Evolutionary conservation across 2,113 vertebrate genomes (phyloP).

Genomic region (Prietella phreatophila): DNA sequence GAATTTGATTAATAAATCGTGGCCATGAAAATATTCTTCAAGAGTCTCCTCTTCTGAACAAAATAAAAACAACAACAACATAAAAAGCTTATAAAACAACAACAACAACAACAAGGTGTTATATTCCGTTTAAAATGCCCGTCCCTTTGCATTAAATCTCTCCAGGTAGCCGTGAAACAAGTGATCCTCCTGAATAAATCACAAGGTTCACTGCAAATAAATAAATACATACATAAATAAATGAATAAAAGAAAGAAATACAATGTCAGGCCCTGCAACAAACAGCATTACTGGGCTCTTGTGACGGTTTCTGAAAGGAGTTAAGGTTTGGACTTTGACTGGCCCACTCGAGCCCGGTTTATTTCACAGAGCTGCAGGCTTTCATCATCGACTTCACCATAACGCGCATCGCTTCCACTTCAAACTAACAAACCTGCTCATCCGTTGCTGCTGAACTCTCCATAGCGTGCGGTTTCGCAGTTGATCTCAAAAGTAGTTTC

Average conservation of each 20-base stretch:
- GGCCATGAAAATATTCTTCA: not conserved
- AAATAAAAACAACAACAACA: not conserved
- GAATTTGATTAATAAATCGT: not conserved
- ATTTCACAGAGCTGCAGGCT: slow-evolving; percentile 11
- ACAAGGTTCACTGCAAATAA: not conserved
- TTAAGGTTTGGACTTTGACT: not conserved
- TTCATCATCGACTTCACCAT: slow-evolving; percentile 3
- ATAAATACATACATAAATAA: no score
- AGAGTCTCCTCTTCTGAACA: not conserved
- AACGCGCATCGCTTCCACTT: slow-evolving; percentile 23
- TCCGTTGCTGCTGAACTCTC: slow-evolving; percentile 20
- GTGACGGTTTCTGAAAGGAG: not conserved
- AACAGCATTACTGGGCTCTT: not conserved
- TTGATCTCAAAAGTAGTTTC: not conserved
- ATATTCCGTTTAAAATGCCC: not conserved
- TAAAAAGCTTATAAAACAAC: not conserved
- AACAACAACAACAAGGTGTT: not conserved
- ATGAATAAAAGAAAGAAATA: no score
- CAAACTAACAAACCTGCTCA: slow-evolving; percentile 23
- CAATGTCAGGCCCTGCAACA: not conserved
- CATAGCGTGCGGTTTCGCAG: slow-evolving; percentile 20
- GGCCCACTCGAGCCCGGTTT: not conserved
- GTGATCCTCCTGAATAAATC: not conserved
- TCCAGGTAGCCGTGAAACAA: not conserved
- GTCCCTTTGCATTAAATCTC: not conserved